Conservation (phyloP, 2,888 invertebrate genomes). For the Apotomis betuletana region DNA sequence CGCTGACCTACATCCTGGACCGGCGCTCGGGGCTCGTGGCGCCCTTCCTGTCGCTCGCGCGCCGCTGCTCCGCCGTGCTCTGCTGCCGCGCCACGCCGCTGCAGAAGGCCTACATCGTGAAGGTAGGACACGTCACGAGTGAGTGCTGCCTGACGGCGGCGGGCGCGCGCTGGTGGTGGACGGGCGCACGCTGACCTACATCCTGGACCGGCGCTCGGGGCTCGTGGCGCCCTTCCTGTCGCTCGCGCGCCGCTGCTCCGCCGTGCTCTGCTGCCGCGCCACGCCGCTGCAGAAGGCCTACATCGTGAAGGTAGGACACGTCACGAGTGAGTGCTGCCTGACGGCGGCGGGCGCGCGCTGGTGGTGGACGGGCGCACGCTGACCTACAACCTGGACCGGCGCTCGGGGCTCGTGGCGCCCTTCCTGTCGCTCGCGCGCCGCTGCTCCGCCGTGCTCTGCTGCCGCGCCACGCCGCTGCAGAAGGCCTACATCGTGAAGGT, state of each 20-base stretch:
- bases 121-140: constrained; percentile 53
- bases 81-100: constrained; percentile 87
- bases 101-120: constrained; percentile 1
- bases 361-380: constrained; percentile 92
- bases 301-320: constrained; percentile 84
- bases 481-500: too few relatives aligned
- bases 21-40: constrained; percentile 87
- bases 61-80: constrained; percentile 46
- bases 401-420: constrained; percentile 87
- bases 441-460: constrained; percentile 94
- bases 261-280: constrained; percentile 15
- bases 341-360: too few relatives aligned
- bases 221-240: constrained; percentile 92
- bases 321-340: too few relatives aligned
- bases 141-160: constrained; percentile 36
- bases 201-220: constrained; percentile 93
- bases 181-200: constrained; percentile 88
- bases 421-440: constrained; percentile 89
- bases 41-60: constrained; percentile 83
- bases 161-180: constrained; percentile 79
- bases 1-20: constrained; percentile 91
- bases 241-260: constrained; percentile 62
- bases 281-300: constrained; percentile 92
- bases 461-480: constrained; percentile 82
- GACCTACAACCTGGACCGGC: constrained; percentile 89